phyloP scores from a whole-genome alignment of 2,113 vertebrate species.

The Himantopus leucocephalus region DNA sequence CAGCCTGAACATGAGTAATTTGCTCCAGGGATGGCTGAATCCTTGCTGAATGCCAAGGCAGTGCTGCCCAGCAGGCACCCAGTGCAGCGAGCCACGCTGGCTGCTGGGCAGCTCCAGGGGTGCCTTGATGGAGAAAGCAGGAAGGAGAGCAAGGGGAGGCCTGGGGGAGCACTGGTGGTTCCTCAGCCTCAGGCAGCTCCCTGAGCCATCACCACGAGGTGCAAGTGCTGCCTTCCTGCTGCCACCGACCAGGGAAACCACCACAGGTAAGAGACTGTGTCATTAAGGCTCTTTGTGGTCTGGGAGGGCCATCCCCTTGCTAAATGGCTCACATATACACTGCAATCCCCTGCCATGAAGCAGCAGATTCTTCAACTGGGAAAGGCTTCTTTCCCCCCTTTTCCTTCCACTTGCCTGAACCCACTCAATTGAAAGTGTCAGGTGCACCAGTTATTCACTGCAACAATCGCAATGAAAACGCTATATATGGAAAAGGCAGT shows the following conservation, averaged over 20 bases:
- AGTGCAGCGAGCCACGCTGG: background rate
- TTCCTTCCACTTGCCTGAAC: background rate
- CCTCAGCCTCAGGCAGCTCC: background rate
- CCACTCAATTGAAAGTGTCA: background rate
- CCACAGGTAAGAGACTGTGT: fast-evolving
- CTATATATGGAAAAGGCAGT: background rate
- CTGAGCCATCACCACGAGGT: fast-evolving
- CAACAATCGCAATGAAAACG: fast-evolving
- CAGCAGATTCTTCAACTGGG: background rate
- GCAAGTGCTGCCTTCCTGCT: background rate
- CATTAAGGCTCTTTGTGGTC: background rate
- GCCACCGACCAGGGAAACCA: background rate
- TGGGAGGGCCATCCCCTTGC: background rate
- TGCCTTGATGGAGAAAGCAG: fast-evolving
- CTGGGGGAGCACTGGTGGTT: fast-evolving
- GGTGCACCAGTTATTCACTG: background rate
- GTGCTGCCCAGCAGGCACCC: background rate
- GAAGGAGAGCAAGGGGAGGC: background rate
- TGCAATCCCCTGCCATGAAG: no score
- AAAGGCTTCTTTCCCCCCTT: background rate
- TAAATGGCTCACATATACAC: fast-evolving
- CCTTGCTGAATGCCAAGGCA: background rate
- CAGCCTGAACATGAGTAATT: fast-evolving
- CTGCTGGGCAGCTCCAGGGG: fast-evolving
- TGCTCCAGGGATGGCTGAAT: background rate